Evolutionary conservation across 2,797 vertebrate species (phyloP).

Genomic region (Ataeniobius toweri): DNA sequence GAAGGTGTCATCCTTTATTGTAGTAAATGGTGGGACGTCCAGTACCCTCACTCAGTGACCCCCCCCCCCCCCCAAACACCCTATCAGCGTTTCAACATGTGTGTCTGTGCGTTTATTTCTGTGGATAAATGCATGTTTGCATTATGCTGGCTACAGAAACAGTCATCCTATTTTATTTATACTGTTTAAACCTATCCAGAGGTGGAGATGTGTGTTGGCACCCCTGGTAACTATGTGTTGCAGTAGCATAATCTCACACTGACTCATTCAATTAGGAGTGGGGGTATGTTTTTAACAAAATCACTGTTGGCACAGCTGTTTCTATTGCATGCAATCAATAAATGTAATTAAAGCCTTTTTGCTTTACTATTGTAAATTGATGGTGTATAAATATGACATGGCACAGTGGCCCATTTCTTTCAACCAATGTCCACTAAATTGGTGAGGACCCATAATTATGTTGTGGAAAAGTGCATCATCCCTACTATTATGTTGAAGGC

Average conservation of each 20-base stretch:
- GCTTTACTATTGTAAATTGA: too few species aligned
- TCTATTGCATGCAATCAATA: too few species aligned
- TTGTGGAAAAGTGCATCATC: too few species aligned
- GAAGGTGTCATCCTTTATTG: constrained; percentile 58
- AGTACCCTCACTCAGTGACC: constrained; percentile 45
- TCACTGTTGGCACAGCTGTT: not conserved
- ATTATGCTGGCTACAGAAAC: constrained; percentile 34
- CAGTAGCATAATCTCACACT: not conserved
- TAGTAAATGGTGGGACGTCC: constrained; percentile 82
- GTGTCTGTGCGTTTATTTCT: constrained; percentile 54
- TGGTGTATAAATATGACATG: too few species aligned
- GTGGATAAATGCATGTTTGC: constrained; percentile 12
- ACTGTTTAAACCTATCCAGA: not conserved
- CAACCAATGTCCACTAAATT: too few species aligned
- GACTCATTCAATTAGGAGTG: not conserved
- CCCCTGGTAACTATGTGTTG: not conserved
- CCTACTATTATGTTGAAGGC: too few species aligned
- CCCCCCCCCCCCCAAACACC: constrained; percentile 41
- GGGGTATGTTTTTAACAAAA: not conserved
- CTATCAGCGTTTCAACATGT: constrained; percentile 43
- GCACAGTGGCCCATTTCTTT: too few species aligned
- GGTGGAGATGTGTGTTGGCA: not conserved
- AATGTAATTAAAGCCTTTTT: not conserved
- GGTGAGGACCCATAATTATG: too few species aligned
- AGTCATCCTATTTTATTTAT: not conserved